Evolutionary conservation across 2,797 vertebrate genomes (phyloP).

Genomic region (Dipus sagitta): DNA sequence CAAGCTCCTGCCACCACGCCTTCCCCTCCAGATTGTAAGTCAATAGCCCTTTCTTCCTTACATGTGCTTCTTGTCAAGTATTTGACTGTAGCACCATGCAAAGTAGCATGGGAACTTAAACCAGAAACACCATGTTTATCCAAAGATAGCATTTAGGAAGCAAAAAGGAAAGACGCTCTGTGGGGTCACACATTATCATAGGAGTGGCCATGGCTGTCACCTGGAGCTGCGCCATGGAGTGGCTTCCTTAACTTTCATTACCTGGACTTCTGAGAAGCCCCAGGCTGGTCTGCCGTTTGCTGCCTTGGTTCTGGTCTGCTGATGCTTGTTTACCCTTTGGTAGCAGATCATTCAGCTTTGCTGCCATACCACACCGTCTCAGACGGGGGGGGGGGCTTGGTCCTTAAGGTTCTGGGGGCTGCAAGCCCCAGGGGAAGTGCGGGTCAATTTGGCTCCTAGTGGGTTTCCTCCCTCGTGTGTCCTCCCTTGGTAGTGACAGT

Average conservation of each 20-base stretch:
- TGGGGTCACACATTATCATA: neutral
- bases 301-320: fast-evolving
- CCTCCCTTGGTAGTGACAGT: fast-evolving
- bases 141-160: fast-evolving
- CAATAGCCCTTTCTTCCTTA: no score
- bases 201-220: neutral
- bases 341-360: fast-evolving
- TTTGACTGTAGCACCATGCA: no score
- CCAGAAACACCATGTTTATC: neutral
- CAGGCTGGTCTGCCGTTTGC: neutral
- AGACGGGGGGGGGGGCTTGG: fast-evolving
- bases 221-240: fast-evolving
- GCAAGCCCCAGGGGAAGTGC: neutral
- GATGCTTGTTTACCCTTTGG: fast-evolving
- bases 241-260: neutral
- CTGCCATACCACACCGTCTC: no score
- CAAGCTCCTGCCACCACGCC: no score
- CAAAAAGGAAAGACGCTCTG: no score
- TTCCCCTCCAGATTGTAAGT: no score
- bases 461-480: neutral
- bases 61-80: no score
- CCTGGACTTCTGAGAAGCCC: neutral
- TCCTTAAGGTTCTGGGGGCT: neutral
- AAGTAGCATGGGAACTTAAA: no score
- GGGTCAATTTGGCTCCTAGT: neutral